A percentile compares a stretch with the other conserved stretches of the same genome.
phyloP scores from a whole-genome alignment of 2,888 invertebrate genomes.

The Parascotia fuliginaria region DNA sequence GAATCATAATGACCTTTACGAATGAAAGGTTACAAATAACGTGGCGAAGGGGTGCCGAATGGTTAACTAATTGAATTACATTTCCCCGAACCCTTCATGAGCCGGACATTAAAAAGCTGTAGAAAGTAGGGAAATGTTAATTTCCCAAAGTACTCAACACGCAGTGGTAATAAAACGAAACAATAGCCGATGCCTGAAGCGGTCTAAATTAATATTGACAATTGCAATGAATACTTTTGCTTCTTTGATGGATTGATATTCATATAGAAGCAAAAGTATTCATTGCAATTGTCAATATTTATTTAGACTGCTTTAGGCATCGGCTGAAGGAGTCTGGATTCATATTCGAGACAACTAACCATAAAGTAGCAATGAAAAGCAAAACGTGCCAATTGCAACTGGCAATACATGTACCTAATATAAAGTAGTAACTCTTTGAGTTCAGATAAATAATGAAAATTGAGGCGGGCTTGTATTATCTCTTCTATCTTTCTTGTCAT shows the following conservation, averaged over 20 bases:
- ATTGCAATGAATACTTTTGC: not conserved
- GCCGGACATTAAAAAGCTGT: conserved; percentile 30
- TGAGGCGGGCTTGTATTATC: no score
- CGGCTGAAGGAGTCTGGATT: no score
- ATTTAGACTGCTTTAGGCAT: not conserved
- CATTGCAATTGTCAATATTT: not conserved
- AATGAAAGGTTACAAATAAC: conserved; percentile 32
- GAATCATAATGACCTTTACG: conserved; percentile 37
- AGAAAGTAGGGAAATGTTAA: conserved; percentile 16
- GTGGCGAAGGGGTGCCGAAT: conserved; percentile 48
- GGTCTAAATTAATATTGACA: not conserved
- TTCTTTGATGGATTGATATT: conserved; percentile 7
- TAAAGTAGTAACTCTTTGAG: no score
- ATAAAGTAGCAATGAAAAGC: no score
- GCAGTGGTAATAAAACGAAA: conserved; percentile 8
- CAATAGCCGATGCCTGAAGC: not conserved
- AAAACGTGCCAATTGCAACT: no score
- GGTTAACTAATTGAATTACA: conserved; percentile 55
- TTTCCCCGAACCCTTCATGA: conserved; percentile 43
- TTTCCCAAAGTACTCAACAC: conserved; percentile 16
- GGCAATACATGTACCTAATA: no score
- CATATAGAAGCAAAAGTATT: not conserved
- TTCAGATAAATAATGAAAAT: no score
- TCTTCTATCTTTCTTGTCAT: no score
- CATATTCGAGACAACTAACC: no score